phyloP scores from a whole-genome alignment of 92 coral and sea anemone genomes.

The Umimayanthus kanabou region DNA sequence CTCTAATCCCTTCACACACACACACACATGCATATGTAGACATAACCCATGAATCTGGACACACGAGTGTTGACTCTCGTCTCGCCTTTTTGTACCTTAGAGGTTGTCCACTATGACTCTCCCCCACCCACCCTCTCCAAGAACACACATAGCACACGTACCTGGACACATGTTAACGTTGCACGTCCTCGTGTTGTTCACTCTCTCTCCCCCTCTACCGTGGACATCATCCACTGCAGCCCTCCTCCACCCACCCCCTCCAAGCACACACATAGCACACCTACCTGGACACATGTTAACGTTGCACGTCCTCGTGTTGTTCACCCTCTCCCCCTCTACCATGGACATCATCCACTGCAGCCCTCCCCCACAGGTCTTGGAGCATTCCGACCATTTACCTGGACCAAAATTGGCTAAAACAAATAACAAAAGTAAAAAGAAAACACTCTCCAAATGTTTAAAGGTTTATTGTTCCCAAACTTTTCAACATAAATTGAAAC shows the following conservation, averaged over 20 bases:
- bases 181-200: conserved; percentile 60
- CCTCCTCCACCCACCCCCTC: conserved; percentile 68
- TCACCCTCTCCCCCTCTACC: conserved; percentile 29
- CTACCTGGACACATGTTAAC: conserved; percentile 77
- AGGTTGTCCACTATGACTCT: no score
- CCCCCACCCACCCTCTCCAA: neutral
- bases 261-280: neutral
- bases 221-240: conserved; percentile 60
- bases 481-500: no score
- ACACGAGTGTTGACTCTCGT: neutral
- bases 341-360: conserved; percentile 63
- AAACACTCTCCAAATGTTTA: no score
- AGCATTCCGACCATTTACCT: conserved; percentile 89
- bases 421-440: no score
- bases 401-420: conserved; percentile 28
- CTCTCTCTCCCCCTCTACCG: conserved; percentile 22
- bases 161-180: conserved; percentile 80
- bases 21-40: no score
- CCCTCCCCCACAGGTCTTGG: conserved; percentile 93
- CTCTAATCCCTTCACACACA: neutral
- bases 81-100: no score
- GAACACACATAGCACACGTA: neutral
- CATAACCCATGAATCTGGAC: neutral
- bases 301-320: conserved; percentile 64
- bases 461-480: no score